Base-by-base conservation (phyloP, 2,888 invertebrate species). In the Drosophila peninsularis region DNA sequence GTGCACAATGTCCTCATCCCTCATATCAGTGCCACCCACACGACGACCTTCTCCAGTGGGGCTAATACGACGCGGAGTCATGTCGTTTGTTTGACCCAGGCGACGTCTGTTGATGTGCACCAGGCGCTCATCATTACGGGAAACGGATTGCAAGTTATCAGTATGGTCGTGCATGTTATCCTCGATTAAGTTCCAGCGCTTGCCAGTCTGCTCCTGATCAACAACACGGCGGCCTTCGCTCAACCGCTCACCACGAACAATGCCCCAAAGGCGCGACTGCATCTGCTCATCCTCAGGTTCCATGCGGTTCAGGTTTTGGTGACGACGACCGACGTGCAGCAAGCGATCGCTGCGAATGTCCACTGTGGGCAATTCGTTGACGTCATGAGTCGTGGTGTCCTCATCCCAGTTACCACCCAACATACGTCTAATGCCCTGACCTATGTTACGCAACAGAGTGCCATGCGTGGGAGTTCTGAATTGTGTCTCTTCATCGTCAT, bases 311-410 rank as follows among this genome's bases (percentile, higher is more conserved):
- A 62, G 6, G 11, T 54, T 55, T 34, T 70, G 62, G 7, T 84
- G 86, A n/a, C 89, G 88, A 27, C 89, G 89, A 11, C 63, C 72
- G 6, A 82, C 71, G 27, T 65, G 63, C 56, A 89, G 49, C 10
- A 83, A 64, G 6, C 86, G 86, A 34, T 65, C 71, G 55, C 70
- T 86, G 42, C 67, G 27, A 17, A 54, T 55, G 44, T 70, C 69
- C 5, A 65, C 47, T 5, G 72, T 74, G 45, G 88, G 80, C 66
- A 84, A 21, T 5, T 44, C 44, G 21, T 24, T 65, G 36, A 50
- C 45, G 10, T 56, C 47, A 4, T 41, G 24, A 0, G 24, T 17
- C 17, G 1, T 13, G 27, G 10, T 6, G 10, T 42, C 62, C 7
- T 42, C 55, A n/a, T 21, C 24, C 44, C 42, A 45, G 30, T 30